phyloP scores from a whole-genome alignment of 2,113 vertebrate species.

The Tragelaphus imberbis region DNA sequence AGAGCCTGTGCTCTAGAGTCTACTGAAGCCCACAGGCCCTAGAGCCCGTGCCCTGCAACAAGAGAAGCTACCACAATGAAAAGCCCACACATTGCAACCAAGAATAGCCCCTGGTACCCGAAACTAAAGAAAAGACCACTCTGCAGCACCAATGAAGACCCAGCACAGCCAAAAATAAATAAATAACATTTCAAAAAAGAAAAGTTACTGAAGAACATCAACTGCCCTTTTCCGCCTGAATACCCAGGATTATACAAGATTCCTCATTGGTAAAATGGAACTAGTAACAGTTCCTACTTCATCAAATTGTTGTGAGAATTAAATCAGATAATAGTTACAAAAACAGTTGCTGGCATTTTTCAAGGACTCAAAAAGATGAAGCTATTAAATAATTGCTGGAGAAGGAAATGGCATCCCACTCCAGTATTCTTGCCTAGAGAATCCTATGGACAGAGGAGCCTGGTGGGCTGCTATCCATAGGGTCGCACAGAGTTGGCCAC shows the following conservation, averaged over 20 bases:
- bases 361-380: not conserved
- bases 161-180: not conserved
- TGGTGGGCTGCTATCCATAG: not conserved
- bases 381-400: not conserved
- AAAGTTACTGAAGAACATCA: not conserved
- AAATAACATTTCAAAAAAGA: not conserved
- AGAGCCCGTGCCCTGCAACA: not conserved
- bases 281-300: not conserved
- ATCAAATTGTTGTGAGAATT: conserved; percentile 2
- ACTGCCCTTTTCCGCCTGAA: not conserved
- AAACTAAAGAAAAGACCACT: not conserved
- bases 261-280: not conserved
- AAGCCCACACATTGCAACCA: not conserved
- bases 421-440: not conserved
- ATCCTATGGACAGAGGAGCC: not conserved
- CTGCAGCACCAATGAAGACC: rapidly evolving
- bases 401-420: not conserved
- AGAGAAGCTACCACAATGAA: not conserved
- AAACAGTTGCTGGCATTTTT: not conserved
- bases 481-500: not conserved
- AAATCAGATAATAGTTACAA: not conserved
- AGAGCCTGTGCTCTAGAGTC: not conserved
- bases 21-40: not conserved
- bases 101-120: not conserved
- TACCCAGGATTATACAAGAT: not conserved